Conservation (phyloP, 2,113 vertebrate species). For the Myotis davidii region DNA sequence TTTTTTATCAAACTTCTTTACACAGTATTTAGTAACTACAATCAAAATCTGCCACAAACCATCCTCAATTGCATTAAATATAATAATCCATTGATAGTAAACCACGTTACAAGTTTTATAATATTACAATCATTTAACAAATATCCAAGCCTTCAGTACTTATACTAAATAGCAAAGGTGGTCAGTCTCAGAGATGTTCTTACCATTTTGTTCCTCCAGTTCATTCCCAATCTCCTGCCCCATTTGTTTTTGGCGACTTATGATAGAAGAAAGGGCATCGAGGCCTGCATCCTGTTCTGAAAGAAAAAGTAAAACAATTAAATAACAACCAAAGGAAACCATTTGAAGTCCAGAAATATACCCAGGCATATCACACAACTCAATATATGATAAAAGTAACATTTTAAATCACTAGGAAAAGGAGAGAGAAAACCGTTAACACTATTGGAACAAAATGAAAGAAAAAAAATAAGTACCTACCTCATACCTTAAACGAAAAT, state of each 20-base stretch:
- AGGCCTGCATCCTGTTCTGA: constrained; percentile 97
- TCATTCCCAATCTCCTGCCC: constrained; percentile 98
- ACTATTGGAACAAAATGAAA: not conserved
- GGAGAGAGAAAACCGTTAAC: not conserved
- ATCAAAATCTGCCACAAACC: not conserved
- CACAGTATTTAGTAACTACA: not conserved
- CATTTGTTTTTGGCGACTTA: constrained; percentile 96
- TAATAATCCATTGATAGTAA: not conserved
- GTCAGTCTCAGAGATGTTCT: constrained; percentile 60
- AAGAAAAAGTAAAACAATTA: not conserved
- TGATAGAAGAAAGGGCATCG: constrained; percentile 93
- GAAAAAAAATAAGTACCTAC: not conserved
- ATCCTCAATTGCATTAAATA: not conserved
- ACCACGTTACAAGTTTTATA: not conserved
- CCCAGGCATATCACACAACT: not conserved
- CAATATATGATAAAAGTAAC: not conserved
- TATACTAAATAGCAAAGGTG: not conserved
- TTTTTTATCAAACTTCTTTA: not conserved
- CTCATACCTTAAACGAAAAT: not conserved
- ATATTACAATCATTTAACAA: not conserved
- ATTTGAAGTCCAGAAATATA: not conserved
- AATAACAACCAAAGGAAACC: not conserved
- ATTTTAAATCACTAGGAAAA: not conserved
- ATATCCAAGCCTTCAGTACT: not conserved
- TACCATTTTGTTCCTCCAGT: constrained; percentile 97